Base-by-base conservation (phyloP, 2,113 vertebrate species). In the Xenopus borealis region DNA sequence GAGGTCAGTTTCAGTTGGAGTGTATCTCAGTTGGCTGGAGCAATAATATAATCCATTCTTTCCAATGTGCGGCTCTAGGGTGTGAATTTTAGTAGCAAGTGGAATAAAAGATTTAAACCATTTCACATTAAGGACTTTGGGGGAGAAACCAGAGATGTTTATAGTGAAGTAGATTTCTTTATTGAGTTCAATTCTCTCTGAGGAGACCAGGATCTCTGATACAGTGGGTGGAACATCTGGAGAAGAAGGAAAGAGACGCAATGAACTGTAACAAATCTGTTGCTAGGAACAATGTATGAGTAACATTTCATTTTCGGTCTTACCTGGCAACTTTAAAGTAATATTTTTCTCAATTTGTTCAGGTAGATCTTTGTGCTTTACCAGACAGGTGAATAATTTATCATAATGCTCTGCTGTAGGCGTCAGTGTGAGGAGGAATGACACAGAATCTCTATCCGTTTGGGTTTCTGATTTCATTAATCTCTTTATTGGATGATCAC, bases 241-340 rank as follows among this genome's bases (percentile, higher is more conserved):
- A 16, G n/a, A n/a, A n/a, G 20, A 14, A 80, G 13, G 47, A 3
- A 58, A 68, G 30, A 0, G n/a, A n/a, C n/a, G n/a, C 7, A 33
- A 33, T 69, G 45, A 7, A 58, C 47, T 57, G n/a, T n/a, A n/a
- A n/a, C n/a, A n/a, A n/a, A n/a, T n/a, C n/a, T n/a, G n/a, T n/a
- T n/a, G n/a, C n/a, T n/a, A n/a, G n/a, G n/a, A n/a, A n/a, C n/a
- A n/a, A n/a, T n/a, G n/a, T n/a, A n/a, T n/a, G n/a, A n/a, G n/a
- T n/a, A 80, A n/a, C n/a, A n/a, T n/a, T n/a, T n/a, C n/a, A n/a
- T n/a, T n/a, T n/a, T n/a, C n/a, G 69, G 52, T 70, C 3, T 0
- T 66, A 71, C 23, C 66, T 80, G 72, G 45, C 13, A 81, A 47
- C 5, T 46, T 78, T 40, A 72, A 27, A 70, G 47, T 68, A 27